These are phyloP conservation scores for Panagrolaimus sp. DNA, from an alignment of 1,140 invertebrate genomes.

Conservation along the genomic window DNA sequence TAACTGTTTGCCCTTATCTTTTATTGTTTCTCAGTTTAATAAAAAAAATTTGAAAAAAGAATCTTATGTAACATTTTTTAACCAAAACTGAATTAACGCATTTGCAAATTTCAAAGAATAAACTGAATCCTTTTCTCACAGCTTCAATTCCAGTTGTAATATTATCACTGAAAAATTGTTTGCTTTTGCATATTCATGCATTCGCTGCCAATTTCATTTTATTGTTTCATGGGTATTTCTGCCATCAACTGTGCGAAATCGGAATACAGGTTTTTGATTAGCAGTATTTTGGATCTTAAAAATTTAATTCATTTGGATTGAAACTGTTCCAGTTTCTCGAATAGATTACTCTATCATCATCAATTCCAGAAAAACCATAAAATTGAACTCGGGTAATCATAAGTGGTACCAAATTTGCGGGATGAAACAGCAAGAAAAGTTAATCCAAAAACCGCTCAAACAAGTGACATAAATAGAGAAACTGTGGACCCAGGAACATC, in stretches of 20 bases:
- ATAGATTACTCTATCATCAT: conserved; percentile 73
- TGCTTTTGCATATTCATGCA: conserved; percentile 82
- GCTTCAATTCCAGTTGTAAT: conserved; percentile 81
- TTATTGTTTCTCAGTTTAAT: too few relatives aligned
- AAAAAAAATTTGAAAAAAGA: too few relatives aligned
- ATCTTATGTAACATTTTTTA: too few relatives aligned
- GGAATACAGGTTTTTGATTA: conserved; percentile 76
- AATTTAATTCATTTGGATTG: not conserved
- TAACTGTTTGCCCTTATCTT: too few relatives aligned
- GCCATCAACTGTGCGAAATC: conserved; percentile 88
- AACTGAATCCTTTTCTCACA: conserved; percentile 73
- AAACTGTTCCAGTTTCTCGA: conserved; percentile 2
- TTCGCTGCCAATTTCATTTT: conserved; percentile 71
- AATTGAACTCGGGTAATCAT: conserved; percentile 98
- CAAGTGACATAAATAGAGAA: conserved; percentile 60
- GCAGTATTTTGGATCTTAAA: conserved; percentile 44
- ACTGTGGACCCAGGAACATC: conserved; percentile 54
- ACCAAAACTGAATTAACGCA: too few relatives aligned
- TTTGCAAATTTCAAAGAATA: too few relatives aligned
- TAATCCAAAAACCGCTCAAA: conserved; percentile 81
- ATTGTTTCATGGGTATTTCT: conserved; percentile 92
- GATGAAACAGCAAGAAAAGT: conserved; percentile 69
- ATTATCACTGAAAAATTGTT: conserved; percentile 71
- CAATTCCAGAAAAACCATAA: conserved; percentile 83
- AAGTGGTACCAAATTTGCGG: conserved; percentile 92